Evolutionary conservation across 2,113 vertebrate genomes (phyloP).

Genomic region (Urocitellus parryii): DNA sequence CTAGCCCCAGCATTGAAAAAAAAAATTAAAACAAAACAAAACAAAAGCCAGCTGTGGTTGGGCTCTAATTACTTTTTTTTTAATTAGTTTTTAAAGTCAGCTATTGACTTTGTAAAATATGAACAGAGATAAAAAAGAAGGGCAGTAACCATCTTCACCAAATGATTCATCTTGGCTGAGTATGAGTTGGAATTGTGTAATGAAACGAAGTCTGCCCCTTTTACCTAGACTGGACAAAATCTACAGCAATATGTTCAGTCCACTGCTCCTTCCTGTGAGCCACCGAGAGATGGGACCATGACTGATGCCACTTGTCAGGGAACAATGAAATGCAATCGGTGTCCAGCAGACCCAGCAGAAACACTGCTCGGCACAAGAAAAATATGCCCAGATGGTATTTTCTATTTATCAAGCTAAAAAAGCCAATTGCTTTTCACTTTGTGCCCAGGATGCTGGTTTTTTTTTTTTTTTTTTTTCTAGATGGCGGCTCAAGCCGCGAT

Average conservation of each 20-base stretch:
- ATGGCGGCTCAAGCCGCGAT: neutral
- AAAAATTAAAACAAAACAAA: neutral
- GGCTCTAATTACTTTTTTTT: neutral
- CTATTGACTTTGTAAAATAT: conserved; percentile 50
- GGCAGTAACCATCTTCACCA: neutral
- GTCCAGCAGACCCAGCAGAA: conserved; percentile 51
- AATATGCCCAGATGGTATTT: conserved; percentile 22
- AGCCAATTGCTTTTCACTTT: neutral
- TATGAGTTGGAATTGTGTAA: conserved; percentile 36
- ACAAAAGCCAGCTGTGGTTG: neutral
- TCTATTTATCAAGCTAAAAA: conserved; percentile 47
- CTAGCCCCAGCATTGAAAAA: neutral
- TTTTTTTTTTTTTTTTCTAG: conserved; percentile 5
- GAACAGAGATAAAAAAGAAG: neutral
- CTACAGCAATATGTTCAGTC: conserved; percentile 5
- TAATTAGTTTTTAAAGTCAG: neutral
- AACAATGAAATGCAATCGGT: conserved; percentile 57
- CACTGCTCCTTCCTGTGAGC: conserved; percentile 6
- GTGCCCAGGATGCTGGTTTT: neutral
- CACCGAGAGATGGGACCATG: neutral
- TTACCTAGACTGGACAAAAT: neutral
- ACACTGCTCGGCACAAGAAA: conserved; percentile 35
- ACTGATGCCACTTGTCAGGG: conserved; percentile 41
- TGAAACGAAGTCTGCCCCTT: conserved; percentile 39
- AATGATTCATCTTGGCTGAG: neutral